Base-by-base conservation (phyloP, 64 coral and sea anemone genomes). In the Montipora cactus region DNA sequence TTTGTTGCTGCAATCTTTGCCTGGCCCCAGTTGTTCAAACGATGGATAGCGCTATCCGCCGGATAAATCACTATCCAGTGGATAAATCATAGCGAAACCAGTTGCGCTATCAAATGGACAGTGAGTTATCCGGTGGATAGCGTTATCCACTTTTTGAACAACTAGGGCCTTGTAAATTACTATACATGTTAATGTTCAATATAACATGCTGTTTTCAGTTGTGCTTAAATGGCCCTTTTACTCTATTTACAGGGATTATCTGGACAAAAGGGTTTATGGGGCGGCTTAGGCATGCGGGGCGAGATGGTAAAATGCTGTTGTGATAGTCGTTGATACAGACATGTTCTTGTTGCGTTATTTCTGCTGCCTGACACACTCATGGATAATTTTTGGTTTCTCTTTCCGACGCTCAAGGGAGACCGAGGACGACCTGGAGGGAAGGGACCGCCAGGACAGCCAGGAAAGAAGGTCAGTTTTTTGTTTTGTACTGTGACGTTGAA, bases 391-490 rank as follows among this genome's bases (percentile, higher is more conserved):
- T 50, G 76, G 20, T 81, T 55, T 58, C 57, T 64, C 9, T 18
- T 25, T 76, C 22, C 20, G 12, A 12, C n/a, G 5, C 46, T 78
- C 3, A 73, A 92, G 92, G 92, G 74, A n/a, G 92, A 93, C 16
- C 15, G 45, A 79, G 92, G 92, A 75, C 62, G 55, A 80, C 70
- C 74, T 79, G 92, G 92, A 45, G 6, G 16, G 20, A 77, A 78
- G 59, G 92, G 92, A 66, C 59, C 62, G 16, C 0, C 66, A 47
- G 82, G 82, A 25, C 16, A 18, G 7, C 67, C 47, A 86, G 82
- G 82, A 72, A 86, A 71, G 19, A 67, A 62, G 80, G 80, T 82
- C 14, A 18, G 58, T 64, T 82, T 0, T 58, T 45, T 45, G 52
- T 18, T 47, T 78, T 19, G 12, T 6, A 19, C 12, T 4, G 7